Evolutionary conservation across 1,140 invertebrate species (phyloP), one percentile per base, ranked within the genome.

Genomic region (Drosophila funebris): DNA sequence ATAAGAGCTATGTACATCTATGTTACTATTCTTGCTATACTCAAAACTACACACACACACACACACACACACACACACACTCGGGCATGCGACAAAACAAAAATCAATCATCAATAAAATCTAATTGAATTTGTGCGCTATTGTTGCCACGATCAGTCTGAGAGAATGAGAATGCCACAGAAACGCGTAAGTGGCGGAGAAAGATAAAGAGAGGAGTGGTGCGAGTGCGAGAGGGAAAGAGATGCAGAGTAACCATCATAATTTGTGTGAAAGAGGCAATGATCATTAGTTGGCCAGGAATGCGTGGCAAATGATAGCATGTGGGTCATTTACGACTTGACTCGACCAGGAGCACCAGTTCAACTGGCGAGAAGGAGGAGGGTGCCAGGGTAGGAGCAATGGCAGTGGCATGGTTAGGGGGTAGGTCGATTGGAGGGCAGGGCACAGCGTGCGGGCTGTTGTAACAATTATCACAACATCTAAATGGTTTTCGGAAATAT

Each of bases 101-200:
- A 80, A 85, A 85, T 85, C 81, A 85, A 85, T 85, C 81, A 85
- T 85, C 81, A 85, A 85, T 85, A 85, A 85, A 81, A 74, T 75
- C 74, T 85, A 85, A 85, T 85, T 85, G 81, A 85, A 85, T 87
- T 85, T 85, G 56, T 48, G 72, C 57, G 73, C 41, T 60, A 27
- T 61, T 66, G 27, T 52, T 31, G 53, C 54, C 33, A 13, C 71
- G 71, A 73, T 73, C 64, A 16, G 13, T 14, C 43, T 57, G 52
- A 50, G 36, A 71, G n/a, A n/a, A n/a, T n/a, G n/a, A 63, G 50
- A 54, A 36, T 37, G 46, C 24, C 36, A 31, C 4, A 27, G 11
- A 46, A 9, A n/a, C 20, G 22, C 13, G 11, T 27, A 13, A 43
- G 20, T 13, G 33, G 8, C 7, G 24, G 14, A 43, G 11, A 37